Evolutionary conservation across 2,888 invertebrate genomes (phyloP).

Genomic region (Aproaerema taeniolella): DNA sequence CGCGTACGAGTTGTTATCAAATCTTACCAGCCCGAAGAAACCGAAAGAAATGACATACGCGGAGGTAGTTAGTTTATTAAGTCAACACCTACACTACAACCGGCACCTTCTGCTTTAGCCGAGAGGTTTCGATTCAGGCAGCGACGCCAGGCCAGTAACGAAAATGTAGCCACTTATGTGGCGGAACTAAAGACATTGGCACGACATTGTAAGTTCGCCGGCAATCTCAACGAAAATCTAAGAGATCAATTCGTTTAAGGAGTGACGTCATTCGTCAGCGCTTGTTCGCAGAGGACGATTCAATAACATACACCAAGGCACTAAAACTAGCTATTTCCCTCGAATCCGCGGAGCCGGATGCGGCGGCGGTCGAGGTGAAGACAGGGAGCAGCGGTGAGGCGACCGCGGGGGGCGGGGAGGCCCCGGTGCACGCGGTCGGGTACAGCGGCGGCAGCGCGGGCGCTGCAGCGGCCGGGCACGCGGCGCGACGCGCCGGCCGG

Average conservation of each 20-base stretch:
- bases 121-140: constrained; percentile 10
- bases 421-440: not conserved
- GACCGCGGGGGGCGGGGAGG: not conserved
- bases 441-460: not conserved
- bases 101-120: not conserved
- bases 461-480: not conserved
- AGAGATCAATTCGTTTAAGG: not conserved
- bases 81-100: not conserved
- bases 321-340: not conserved
- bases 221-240: too few species aligned
- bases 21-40: not conserved
- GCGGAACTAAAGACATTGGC: constrained; percentile 12
- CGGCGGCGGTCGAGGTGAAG: not conserved
- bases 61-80: not conserved
- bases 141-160: constrained; percentile 6
- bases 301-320: not conserved
- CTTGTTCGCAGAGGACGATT: not conserved
- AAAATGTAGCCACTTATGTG: constrained; percentile 3
- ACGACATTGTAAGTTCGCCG: constrained; percentile 7
- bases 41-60: not conserved
- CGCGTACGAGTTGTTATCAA: not conserved
- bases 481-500: not conserved
- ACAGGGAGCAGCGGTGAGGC: not conserved
- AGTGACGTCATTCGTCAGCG: not conserved
- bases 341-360: not conserved